Base-by-base conservation (phyloP, 2,888 invertebrate species). In the Lepidonotus clava region DNA sequence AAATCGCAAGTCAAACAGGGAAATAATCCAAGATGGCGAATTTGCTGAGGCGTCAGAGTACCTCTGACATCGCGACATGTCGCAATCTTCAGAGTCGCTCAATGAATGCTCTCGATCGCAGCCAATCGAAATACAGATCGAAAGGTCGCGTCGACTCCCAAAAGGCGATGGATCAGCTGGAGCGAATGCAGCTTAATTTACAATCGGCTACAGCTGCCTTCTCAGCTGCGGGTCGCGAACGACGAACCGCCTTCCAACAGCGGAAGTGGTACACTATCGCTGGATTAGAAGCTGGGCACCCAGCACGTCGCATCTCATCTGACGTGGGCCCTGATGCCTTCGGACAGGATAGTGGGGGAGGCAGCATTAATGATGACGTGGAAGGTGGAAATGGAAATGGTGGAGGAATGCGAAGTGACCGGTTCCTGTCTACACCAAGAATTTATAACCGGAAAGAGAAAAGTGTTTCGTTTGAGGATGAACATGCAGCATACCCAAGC, bases 381-480 rank as follows among this genome's bases (percentile, higher is more conserved):
- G 11, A 51, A 11, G 46, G 34, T 46, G 28, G 80, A 28, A 28
- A 8, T 6, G 77, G 77, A 40, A 46, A 28, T 28, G 80, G 80
- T 0, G 80, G 46, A 28, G 66, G 32, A 24, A 28, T 46, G 51
- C 24, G 2, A n/a, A 46, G 28, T 80, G 80, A 80, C 8, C 34
- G 21, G 28, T 80, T 80, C 80, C 46, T 80, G 28, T 18, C 46
- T 11, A 85, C 76, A 5, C 51, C 76, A 18, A n/a, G 28, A 4
- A 24, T 51, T 0, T 53, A 56, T 18, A 83, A 21, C 53, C 38
- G 53, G 56, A 51, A 56, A 21, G 83, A 83, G 83, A 85, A 85
- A 36, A 85, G 85, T 46, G 85, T 85, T 21, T 85, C 85, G 14
- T 85, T 85, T 46, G 85, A 85, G 28, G 85, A 85, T 36, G 71